These are phyloP conservation scores for Campoletis sonorensis DNA, from an alignment of 1,140 invertebrate species.

Conservation along the genomic window DNA sequence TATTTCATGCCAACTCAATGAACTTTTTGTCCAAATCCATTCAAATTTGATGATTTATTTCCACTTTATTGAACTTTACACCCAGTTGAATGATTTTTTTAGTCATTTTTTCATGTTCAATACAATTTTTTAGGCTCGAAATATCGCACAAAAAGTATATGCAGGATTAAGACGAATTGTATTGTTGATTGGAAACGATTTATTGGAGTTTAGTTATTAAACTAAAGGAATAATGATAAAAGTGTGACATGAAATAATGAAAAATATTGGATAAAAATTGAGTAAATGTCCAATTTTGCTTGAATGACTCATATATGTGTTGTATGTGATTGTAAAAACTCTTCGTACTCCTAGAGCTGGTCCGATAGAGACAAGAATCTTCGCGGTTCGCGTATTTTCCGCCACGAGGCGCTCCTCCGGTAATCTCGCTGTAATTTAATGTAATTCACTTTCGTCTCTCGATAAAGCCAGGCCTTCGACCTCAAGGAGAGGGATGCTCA, in stretches of 20 bases:
- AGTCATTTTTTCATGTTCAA: too few species aligned
- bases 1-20: background rate
- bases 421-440: constrained; percentile 39
- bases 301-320: background rate
- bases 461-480: constrained; percentile 20
- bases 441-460: constrained; percentile 41
- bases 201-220: too few species aligned
- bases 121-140: too few species aligned
- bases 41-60: background rate
- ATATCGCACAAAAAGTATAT: too few species aligned
- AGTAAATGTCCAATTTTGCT: background rate
- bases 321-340: background rate
- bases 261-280: background rate
- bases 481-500: background rate
- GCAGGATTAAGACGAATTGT: too few species aligned
- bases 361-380: constrained; percentile 19
- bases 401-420: background rate
- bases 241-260: too few species aligned
- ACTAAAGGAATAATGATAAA: too few species aligned
- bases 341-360: background rate
- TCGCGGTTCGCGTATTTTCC: constrained; percentile 38
- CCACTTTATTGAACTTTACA: background rate
- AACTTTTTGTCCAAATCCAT: background rate
- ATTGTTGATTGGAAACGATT: too few species aligned
- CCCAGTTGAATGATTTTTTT: too few species aligned